Conservation (phyloP, 2,113 vertebrate genomes). For the Agelaius tricolor region DNA sequence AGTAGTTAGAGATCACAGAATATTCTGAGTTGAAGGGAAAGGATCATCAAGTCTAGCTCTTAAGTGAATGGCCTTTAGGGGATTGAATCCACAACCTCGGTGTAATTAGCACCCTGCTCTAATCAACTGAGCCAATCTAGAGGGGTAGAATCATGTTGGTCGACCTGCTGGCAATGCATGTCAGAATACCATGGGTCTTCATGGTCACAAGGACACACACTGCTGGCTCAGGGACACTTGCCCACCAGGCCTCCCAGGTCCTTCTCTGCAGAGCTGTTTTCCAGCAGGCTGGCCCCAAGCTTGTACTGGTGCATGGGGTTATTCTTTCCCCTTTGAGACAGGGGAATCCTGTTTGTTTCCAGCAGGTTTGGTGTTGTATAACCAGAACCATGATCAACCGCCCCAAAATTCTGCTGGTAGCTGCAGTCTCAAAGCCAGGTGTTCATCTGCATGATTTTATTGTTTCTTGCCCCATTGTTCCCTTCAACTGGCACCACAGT, state of each 20-base stretch:
- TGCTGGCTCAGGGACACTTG: neutral
- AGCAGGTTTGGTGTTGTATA: neutral
- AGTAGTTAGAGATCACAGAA: neutral
- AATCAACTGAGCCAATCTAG: neutral
- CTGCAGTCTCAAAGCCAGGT: neutral
- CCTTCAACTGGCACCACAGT: neutral
- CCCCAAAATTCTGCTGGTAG: neutral
- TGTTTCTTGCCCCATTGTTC: neutral
- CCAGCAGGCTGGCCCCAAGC: neutral
- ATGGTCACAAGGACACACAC: neutral
- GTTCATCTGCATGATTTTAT: neutral
- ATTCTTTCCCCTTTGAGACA: neutral
- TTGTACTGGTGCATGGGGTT: neutral
- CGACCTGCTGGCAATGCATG: neutral
- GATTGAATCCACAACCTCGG: neutral
- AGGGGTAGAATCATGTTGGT: neutral
- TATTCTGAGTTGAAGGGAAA: neutral
- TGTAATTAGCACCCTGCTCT: neutral
- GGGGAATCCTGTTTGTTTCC: neutral
- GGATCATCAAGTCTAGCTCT: neutral
- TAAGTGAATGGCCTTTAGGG: neutral
- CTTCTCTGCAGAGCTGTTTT: neutral
- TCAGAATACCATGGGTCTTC: too few relatives aligned
- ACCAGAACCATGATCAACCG: neutral
- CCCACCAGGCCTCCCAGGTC: neutral